These are phyloP conservation scores for Meta bourneti DNA, from an alignment of 2,888 invertebrate genomes.

Conservation along the genomic window DNA sequence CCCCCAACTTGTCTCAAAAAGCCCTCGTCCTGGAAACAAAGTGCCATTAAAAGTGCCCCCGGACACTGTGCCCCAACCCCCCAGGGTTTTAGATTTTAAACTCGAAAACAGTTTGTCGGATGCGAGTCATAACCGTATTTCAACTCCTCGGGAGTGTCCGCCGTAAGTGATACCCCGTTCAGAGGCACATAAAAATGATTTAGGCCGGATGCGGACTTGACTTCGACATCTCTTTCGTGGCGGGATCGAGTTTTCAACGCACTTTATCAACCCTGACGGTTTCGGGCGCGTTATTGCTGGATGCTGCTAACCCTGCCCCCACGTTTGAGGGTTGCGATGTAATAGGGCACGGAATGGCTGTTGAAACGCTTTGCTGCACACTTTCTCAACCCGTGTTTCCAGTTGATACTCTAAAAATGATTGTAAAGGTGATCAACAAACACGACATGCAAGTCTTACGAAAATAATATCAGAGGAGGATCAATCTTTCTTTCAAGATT, in stretches of 20 bases:
- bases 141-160: conserved; percentile 26
- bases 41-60: conserved; percentile 39
- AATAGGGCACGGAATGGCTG: conserved; percentile 5
- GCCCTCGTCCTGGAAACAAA: conserved; percentile 21
- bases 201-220: conserved; percentile 48
- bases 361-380: background rate
- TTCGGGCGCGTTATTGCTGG: conserved; percentile 42
- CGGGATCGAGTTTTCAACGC: conserved; percentile 27
- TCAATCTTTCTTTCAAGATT: too few relatives aligned
- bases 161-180: conserved; percentile 11
- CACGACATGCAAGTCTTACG: too few relatives aligned
- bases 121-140: conserved; percentile 51
- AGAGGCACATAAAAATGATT: conserved; percentile 57
- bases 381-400: background rate
- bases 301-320: too few relatives aligned
- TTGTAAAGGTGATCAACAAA: too few relatives aligned
- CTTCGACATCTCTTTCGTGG: conserved; percentile 36
- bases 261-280: conserved; percentile 41
- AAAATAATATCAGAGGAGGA: too few relatives aligned
- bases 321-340: background rate
- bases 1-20: too few relatives aligned
- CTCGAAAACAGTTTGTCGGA: conserved; percentile 50
- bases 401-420: too few relatives aligned
- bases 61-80: background rate
- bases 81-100: conserved; percentile 52